These are phyloP conservation scores for Pseudococcus longispinus DNA, from an alignment of 2,888 invertebrate species.

Conservation along the genomic window DNA sequence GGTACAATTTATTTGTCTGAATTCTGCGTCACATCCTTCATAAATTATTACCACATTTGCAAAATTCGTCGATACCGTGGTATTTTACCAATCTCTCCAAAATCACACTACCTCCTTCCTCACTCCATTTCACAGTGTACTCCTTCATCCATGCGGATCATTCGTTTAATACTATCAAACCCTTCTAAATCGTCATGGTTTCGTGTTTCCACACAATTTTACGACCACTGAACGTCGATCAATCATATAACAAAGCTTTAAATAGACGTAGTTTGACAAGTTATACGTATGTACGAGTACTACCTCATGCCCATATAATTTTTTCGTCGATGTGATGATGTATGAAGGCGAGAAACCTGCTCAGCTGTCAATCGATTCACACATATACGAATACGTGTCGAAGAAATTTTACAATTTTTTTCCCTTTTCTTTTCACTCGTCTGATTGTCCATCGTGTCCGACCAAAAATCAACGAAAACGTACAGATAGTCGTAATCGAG, in stretches of 20 bases:
- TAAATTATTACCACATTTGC: background rate
- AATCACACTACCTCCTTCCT: background rate
- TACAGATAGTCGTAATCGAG: background rate
- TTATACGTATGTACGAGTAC: too few relatives aligned
- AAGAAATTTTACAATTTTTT: constrained; percentile 22
- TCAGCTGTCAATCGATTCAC: background rate
- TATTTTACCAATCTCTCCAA: background rate
- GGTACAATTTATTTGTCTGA: background rate
- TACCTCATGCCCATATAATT: background rate
- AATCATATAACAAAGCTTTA: background rate
- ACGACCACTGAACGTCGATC: background rate
- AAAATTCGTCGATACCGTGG: background rate
- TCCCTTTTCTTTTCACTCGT: background rate
- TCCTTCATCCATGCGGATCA: background rate
- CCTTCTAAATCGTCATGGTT: too few relatives aligned
- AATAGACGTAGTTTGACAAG: background rate
- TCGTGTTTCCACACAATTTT: background rate
- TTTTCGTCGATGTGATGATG: background rate
- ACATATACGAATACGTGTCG: background rate
- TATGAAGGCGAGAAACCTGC: background rate
- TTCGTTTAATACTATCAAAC: too few relatives aligned
- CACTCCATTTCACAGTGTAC: background rate
- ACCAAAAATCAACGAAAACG: background rate
- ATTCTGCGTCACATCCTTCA: background rate
- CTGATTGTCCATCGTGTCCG: background rate